These are phyloP conservation scores for Coremacera marginata DNA, from an alignment of 2,888 invertebrate genomes.

Conservation along the genomic window DNA sequence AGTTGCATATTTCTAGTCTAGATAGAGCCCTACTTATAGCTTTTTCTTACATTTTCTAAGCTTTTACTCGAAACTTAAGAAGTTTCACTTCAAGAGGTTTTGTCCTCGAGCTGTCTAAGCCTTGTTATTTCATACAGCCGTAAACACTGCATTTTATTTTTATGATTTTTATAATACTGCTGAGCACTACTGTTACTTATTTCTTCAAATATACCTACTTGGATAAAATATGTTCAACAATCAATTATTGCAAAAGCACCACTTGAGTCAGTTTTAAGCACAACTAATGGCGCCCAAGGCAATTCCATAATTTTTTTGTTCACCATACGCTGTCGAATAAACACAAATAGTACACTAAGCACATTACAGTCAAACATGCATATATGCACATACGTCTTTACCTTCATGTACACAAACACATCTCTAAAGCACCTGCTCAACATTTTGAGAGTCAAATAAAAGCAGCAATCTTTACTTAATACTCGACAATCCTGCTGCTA, in stretches of 20 bases:
- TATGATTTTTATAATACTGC: too few species aligned
- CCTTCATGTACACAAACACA: background rate
- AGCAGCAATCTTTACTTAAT: background rate
- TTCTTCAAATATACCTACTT: too few species aligned
- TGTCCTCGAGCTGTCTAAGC: too few species aligned
- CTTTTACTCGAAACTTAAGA: too few species aligned
- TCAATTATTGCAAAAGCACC: background rate
- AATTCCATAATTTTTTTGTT: background rate
- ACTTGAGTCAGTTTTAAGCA: background rate
- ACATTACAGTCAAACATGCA: background rate
- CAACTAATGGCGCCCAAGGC: background rate
- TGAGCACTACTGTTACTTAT: too few species aligned
- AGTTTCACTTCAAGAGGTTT: too few species aligned
- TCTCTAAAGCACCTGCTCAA: background rate
- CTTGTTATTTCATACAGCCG: too few species aligned
- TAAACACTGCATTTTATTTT: too few species aligned
- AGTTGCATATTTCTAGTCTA: too few species aligned
- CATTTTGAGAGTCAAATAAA: background rate
- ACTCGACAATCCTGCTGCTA: slow-evolving; percentile 52
- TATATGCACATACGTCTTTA: background rate
- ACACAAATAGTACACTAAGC: background rate
- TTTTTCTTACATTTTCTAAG: too few species aligned
- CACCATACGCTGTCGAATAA: background rate
- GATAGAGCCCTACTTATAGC: too few species aligned
- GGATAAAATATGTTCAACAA: background rate